phyloP scores from a whole-genome alignment of 2,113 vertebrate genomes.

The Xiphias gladius region DNA sequence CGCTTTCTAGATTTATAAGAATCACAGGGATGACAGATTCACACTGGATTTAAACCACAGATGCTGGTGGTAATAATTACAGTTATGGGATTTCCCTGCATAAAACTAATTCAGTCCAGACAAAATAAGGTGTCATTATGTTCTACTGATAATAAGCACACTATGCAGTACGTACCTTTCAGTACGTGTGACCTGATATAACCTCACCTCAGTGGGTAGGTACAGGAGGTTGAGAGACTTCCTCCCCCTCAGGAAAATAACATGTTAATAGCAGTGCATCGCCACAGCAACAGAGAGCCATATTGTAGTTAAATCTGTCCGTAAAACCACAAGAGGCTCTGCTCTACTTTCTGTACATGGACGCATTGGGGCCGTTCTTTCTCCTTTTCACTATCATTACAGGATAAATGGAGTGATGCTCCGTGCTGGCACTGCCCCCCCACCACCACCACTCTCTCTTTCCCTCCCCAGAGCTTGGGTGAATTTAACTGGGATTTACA shows the following conservation, averaged over 20 bases:
- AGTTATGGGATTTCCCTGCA: slow-evolving; percentile 35
- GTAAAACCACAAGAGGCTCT: slow-evolving; percentile 76
- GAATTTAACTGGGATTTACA: slow-evolving; percentile 72
- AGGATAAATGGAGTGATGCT: slow-evolving; percentile 63
- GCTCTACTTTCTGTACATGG: slow-evolving; percentile 47
- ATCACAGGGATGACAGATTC: slow-evolving; percentile 12
- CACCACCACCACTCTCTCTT: not conserved
- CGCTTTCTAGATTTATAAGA: slow-evolving; percentile 10
- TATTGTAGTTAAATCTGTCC: slow-evolving; percentile 74
- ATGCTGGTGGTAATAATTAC: slow-evolving; percentile 62
- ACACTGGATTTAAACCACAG: slow-evolving; percentile 34
- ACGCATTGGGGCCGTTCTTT: slow-evolving; percentile 57
- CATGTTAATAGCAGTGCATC: slow-evolving; percentile 75
- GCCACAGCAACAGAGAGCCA: slow-evolving; percentile 68
- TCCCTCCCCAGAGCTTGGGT: slow-evolving; percentile 25
- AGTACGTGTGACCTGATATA: slow-evolving; percentile 64
- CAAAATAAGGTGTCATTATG: slow-evolving; percentile 45
- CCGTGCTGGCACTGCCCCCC: slow-evolving; percentile 14
- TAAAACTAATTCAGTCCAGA: slow-evolving; percentile 53
- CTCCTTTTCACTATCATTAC: slow-evolving; percentile 60
- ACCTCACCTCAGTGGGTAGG: slow-evolving; percentile 56
- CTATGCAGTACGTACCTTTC: slow-evolving; percentile 29
- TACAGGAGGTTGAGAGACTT: slow-evolving; percentile 62
- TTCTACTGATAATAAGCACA: slow-evolving; percentile 45
- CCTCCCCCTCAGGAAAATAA: slow-evolving; percentile 65